Conservation (phyloP, 2,888 invertebrate species). For the Lampropteryx suffumata region DNA sequence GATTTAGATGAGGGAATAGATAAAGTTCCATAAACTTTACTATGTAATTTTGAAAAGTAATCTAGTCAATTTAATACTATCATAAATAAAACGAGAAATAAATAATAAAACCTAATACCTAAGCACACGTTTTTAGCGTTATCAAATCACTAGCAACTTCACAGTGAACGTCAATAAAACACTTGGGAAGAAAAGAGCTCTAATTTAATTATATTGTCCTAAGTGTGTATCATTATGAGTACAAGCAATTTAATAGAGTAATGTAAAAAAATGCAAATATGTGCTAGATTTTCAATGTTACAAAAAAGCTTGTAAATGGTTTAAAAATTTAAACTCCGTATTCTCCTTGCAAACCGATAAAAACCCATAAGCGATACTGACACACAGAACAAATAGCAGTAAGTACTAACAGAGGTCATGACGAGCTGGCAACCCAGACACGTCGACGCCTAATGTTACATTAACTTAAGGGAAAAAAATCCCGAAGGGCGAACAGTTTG, state of each 20-base stretch:
- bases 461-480: slow-evolving; percentile 43
- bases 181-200: no score
- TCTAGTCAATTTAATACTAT: not conserved
- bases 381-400: slow-evolving; percentile 11
- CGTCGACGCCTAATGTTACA: slow-evolving; percentile 50
- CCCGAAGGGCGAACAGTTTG: slow-evolving; percentile 25
- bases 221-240: no score
- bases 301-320: slow-evolving; percentile 5
- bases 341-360: slow-evolving; percentile 37
- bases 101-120: no score
- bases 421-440: slow-evolving; percentile 40
- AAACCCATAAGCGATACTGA: slow-evolving; percentile 25
- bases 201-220: no score
- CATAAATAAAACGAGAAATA: not conserved
- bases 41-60: slow-evolving; percentile 10
- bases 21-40: no score
- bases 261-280: no score
- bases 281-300: slow-evolving; percentile 1
- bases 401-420: slow-evolving; percentile 34
- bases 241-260: no score
- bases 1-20: no score
- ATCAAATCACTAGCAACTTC: no score
- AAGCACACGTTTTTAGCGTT: no score
- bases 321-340: slow-evolving; percentile 26
- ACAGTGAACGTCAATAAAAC: no score